Base-by-base conservation (phyloP, 1,140 invertebrate species). In the Chironomus striatipennis region DNA sequence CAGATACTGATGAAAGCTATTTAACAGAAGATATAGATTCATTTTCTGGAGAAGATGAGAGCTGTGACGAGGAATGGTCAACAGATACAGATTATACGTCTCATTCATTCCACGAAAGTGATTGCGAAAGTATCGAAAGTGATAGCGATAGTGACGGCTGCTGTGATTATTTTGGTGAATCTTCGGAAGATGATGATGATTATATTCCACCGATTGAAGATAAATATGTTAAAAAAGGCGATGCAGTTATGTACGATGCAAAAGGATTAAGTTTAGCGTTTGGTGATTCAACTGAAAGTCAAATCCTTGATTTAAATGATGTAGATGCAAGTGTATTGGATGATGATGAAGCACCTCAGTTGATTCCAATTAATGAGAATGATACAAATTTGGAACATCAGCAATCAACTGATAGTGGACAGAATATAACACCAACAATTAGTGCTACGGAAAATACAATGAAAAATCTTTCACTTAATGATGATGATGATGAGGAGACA, bases 121-220 rank as follows among this genome's bases (percentile, higher is more conserved):
- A 70, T 20, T 18, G 65, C 18, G 65, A 20, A 70, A 70, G 17
- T 21, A 10, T n/a, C 18, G 65, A 21, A 5, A 15, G 4, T 57
- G 47, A 57, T 12, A n/a, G 5, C 12, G 4, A 15, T 15, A 70
- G n/a, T 5, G 65, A 70, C 0, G 24, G 5, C 24, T 1, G 24
- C 24, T 34, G 24, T 34, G 24, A 34, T 34, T 34, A 34, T 34
- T 34, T 70, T 15, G 65, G 74, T 75, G 65, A 17, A 57, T 73
- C 74, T 7, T 73, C 72, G n/a, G n/a, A n/a, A 34, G 12, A 74
- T 73, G 76, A 77, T 74, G 73, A 67, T 8, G 75, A 76, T 15
- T 77, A 76, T 75, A 20, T 75, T 34, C 73, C 76, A 67, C 75
- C 74, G 43, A 74, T 74, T 8, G 75, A 77, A 47, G 76, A 77